Conservation (phyloP, 2,797 vertebrate genomes). For the Helicolenus hilgendorfi region DNA sequence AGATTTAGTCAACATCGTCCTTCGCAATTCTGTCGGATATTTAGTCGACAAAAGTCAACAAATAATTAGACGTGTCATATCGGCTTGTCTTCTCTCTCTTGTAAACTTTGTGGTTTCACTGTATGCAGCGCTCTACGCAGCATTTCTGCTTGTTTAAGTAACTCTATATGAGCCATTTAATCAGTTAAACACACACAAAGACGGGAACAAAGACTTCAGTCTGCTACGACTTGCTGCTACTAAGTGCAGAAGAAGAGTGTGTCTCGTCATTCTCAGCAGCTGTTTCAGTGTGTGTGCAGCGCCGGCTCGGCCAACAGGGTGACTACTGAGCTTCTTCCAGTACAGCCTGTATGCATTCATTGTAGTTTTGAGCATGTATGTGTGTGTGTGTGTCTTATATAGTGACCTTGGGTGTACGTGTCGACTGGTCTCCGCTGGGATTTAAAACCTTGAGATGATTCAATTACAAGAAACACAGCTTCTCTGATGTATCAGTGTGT, state of each 20-base stretch:
- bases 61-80: no score
- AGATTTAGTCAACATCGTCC: not conserved
- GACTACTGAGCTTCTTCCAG: not conserved
- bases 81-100: no score
- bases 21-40: not conserved
- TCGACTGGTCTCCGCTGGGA: slow-evolving; percentile 41
- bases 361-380: slow-evolving; percentile 1
- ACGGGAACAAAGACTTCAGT: slow-evolving; percentile 27
- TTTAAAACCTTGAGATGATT: slow-evolving; percentile 57
- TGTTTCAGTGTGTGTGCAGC: not conserved
- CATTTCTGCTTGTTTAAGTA: slow-evolving; percentile 22
- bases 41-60: not conserved
- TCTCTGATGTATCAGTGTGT: slow-evolving; percentile 10
- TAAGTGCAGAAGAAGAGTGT: not conserved
- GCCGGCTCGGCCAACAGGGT: not conserved
- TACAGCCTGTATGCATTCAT: not conserved
- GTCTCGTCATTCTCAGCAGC: slow-evolving; percentile 9
- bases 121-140: not conserved
- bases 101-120: not conserved
- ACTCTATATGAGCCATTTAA: slow-evolving; percentile 35
- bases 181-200: slow-evolving; percentile 51
- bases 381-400: not conserved
- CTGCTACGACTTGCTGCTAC: not conserved
- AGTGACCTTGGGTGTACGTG: slow-evolving; percentile 56
- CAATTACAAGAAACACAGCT: slow-evolving; percentile 52